These are phyloP conservation scores for Danionella dracula DNA, from an alignment of 2,797 vertebrate genomes.

Conservation along the genomic window DNA sequence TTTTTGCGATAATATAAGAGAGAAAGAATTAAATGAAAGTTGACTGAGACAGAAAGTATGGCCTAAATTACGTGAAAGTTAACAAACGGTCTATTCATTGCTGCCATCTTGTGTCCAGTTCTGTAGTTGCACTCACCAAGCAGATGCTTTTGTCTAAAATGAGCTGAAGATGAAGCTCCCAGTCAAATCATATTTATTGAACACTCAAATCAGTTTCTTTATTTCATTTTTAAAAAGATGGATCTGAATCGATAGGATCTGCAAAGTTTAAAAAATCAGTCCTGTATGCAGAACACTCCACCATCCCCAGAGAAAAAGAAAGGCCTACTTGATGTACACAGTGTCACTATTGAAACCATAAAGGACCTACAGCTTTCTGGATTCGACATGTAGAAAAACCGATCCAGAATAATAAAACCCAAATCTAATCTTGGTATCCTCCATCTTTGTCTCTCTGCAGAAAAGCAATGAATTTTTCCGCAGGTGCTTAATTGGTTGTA, in stretches of 20 bases:
- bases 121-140: conserved; percentile 37
- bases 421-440: conserved; percentile 15
- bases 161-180: too few relatives aligned
- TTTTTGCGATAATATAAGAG: too few relatives aligned
- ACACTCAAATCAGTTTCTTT: neutral
- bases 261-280: too few relatives aligned
- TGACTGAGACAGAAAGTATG: neutral
- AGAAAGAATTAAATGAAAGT: too few relatives aligned
- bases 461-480: conserved; percentile 40
- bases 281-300: neutral
- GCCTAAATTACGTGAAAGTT: conserved; percentile 32
- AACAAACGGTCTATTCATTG: conserved; percentile 54
- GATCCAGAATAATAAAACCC: too few relatives aligned
- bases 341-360: neutral
- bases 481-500: conserved; percentile 57
- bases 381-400: too few relatives aligned
- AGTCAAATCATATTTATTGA: neutral
- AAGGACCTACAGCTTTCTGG: neutral
- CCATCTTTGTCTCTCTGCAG: conserved; percentile 47
- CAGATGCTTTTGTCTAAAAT: neutral
- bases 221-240: neutral
- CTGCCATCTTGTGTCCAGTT: conserved; percentile 58
- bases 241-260: too few relatives aligned
- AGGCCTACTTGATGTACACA: neutral
- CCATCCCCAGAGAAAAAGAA: too few relatives aligned